phyloP scores from a whole-genome alignment of 2,113 vertebrate genomes.

The Muscicapa adusta region DNA sequence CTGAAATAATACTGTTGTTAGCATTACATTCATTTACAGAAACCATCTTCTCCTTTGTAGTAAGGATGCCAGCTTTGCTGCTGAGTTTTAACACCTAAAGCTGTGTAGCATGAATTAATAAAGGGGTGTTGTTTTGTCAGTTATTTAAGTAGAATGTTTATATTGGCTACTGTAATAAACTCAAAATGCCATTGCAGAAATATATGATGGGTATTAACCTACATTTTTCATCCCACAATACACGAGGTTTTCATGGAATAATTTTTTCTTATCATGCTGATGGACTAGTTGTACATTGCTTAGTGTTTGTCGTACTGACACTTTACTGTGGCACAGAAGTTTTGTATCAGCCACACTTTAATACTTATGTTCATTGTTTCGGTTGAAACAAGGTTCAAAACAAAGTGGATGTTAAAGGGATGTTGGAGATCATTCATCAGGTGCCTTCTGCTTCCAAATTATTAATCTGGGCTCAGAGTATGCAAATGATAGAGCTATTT shows the following conservation, averaged over 20 bases:
- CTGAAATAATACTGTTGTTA: background rate
- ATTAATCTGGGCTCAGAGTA: background rate
- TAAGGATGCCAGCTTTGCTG: background rate
- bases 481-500: background rate
- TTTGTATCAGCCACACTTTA: background rate
- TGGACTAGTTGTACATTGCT: background rate
- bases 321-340: background rate
- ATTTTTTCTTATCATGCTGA: background rate
- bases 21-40: background rate
- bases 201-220: background rate
- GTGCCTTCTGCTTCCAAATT: background rate
- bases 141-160: background rate
- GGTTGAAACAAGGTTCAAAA: background rate
- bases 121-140: background rate
- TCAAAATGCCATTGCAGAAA: background rate
- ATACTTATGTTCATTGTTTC: background rate
- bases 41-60: background rate
- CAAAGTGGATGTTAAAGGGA: background rate
- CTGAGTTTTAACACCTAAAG: background rate
- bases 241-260: rapidly evolving
- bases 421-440: background rate
- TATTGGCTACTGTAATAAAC: background rate
- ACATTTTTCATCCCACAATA: background rate
- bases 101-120: background rate
- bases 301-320: background rate